Evolutionary conservation across 2,797 vertebrate species (phyloP).

Genomic region (Galago senegalensis): DNA sequence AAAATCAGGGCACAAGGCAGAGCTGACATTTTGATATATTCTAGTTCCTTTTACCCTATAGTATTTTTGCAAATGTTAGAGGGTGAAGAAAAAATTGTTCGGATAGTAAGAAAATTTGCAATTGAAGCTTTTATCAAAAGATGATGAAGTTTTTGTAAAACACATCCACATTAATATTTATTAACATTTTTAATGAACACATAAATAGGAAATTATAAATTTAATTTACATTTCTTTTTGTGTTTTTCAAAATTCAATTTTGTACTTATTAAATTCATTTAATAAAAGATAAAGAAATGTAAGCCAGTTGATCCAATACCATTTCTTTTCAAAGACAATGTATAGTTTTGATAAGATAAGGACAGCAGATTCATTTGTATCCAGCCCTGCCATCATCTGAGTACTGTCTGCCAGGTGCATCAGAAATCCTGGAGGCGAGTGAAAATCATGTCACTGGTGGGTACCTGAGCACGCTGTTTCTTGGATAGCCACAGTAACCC

Average conservation of each 20-base stretch:
- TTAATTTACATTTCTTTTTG: constrained; percentile 3
- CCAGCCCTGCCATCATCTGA: too few relatives aligned
- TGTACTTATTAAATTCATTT: background rate
- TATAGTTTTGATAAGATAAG: background rate
- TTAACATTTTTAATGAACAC: constrained; percentile 6
- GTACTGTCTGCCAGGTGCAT: background rate
- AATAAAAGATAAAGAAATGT: background rate
- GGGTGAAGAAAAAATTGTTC: background rate
- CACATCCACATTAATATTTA: background rate
- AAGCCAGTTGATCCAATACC: background rate
- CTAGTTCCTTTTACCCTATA: background rate
- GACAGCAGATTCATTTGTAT: background rate
- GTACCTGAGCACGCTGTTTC: background rate
- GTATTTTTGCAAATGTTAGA: constrained; percentile 19
- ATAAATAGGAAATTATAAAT: background rate
- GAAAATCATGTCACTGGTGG: background rate
- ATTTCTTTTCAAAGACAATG: background rate
- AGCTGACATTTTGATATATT: background rate
- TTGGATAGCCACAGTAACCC: background rate
- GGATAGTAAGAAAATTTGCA: background rate
- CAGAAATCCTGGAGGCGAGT: background rate
- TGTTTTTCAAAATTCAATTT: background rate
- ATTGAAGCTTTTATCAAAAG: background rate
- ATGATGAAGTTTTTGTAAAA: constrained; percentile 23
- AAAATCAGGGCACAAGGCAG: background rate